A percentile compares a stretch with the other conserved stretches of the same genome.
These are phyloP conservation scores for Megaceryle torquata DNA, from an alignment of 2,113 vertebrate species.

Conservation along the genomic window DNA sequence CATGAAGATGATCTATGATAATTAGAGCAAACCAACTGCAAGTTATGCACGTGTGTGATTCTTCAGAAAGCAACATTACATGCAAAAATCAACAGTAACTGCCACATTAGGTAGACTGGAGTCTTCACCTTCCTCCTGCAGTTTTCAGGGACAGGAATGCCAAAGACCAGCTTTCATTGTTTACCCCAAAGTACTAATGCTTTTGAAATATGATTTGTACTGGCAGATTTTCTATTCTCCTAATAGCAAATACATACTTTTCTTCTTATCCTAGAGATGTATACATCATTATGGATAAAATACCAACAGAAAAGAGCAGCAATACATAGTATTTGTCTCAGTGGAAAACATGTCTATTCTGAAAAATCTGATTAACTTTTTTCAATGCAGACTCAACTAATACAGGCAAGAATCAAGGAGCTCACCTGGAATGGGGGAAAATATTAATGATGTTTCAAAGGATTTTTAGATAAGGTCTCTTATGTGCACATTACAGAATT, in stretches of 20 bases:
- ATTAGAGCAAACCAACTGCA: slow-evolving; percentile 46
- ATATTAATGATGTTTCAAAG: background rate
- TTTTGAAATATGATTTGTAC: slow-evolving; percentile 33
- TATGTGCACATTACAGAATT: background rate
- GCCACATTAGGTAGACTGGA: background rate
- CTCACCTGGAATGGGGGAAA: background rate
- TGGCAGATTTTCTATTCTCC: slow-evolving; percentile 13
- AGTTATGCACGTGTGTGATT: background rate
- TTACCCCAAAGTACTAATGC: background rate
- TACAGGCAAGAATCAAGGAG: background rate
- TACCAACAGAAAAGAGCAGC: background rate
- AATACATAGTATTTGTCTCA: background rate
- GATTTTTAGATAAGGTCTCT: background rate
- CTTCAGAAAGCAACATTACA: background rate
- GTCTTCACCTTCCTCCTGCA: background rate
- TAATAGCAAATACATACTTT: slow-evolving; percentile 16
- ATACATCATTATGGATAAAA: background rate
- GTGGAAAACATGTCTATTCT: background rate
- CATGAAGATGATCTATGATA: slow-evolving; percentile 61
- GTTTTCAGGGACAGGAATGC: slow-evolving; percentile 12
- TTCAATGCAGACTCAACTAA: background rate
- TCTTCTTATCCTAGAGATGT: background rate
- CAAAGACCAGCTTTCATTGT: background rate
- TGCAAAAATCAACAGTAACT: slow-evolving; percentile 32
- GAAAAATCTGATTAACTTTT: slow-evolving; percentile 22